Evolutionary conservation across 2,113 vertebrate genomes (phyloP), one percentile per base, ranked within the genome.

Genomic region (Acanthochromis polyacanthus): DNA sequence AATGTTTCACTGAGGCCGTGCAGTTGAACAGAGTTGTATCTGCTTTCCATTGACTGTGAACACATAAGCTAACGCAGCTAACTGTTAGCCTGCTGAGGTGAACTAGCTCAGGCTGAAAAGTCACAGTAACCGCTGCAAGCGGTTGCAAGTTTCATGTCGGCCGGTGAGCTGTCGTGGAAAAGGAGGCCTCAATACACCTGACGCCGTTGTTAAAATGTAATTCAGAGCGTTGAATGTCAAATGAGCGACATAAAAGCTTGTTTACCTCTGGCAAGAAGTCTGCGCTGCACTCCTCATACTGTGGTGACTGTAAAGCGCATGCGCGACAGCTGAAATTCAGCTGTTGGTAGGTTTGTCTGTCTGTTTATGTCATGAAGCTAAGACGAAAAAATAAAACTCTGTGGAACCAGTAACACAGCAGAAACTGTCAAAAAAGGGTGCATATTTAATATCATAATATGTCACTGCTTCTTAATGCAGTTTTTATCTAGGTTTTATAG

Each of bases 191-290:
- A 3, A 51, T 5, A 0, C 30, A 67, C 4, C 11, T 2, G 2
- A 1, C 25, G 3, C 15, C 12, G 38, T 25, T 22, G 6, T 22
- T n/a, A 1, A 50, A 14, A 16, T 4, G 38, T 40, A 2, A 48
- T 14, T 1, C 4, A 0, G 23, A 60, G 4, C 14, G 4, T n/a
- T 20, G 57, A 36, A 28, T n/a, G 11, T 38, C n/a, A 40, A 71
- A 56, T 6, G 2, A 46, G 9, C 3, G 25, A 56, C 56, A 75
- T 4, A 53, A 65, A 67, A 62, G 60, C 43, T 61, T 51, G 48
- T 85, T 87, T 91, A 91, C 89, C 89, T 90, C 87, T 87, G 36
- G 66, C 63, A 68, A 36, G 32, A 36, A 36, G 32, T 36, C 10
- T 10, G 30, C 71, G 15, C 60, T 48, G 66, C 81, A 28, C 71